A percentile compares a stretch with the other conserved stretches of the same genome.
Conservation (phyloP, 2,113 vertebrate genomes). For the Salvelinus sp. region DNA sequence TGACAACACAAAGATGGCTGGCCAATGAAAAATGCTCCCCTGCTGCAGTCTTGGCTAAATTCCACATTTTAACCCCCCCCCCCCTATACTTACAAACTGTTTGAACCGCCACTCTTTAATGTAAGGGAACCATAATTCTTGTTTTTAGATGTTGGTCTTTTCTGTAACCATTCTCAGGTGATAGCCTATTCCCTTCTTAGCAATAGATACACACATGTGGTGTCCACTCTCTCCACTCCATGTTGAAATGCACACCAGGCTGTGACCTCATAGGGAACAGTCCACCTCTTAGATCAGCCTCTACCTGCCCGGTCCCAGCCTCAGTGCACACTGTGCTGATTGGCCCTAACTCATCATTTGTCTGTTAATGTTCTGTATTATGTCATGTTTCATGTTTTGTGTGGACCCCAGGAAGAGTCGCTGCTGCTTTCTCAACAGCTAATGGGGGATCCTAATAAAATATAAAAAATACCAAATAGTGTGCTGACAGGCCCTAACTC, state of each 20-base stretch:
- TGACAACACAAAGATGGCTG: conserved; percentile 49
- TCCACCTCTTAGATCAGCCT: conserved; percentile 24
- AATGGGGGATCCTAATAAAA: background rate
- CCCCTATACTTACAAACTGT: conserved; percentile 46
- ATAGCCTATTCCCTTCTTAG: conserved; percentile 43
- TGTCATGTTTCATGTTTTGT: conserved; percentile 41
- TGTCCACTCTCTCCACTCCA: conserved; percentile 31
- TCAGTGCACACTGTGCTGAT: conserved; percentile 31
- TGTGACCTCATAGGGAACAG: conserved; percentile 29
- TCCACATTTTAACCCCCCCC: conserved; percentile 38
- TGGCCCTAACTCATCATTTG: conserved; percentile 24
- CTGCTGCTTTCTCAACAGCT: conserved; percentile 4
- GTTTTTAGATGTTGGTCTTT: conserved; percentile 43
- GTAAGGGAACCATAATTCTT: conserved; percentile 48
- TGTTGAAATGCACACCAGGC: conserved; percentile 42
- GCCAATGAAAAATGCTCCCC: conserved; percentile 29
- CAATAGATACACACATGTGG: conserved; percentile 52
- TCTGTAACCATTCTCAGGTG: conserved; percentile 69
- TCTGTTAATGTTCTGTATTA: conserved; percentile 52
- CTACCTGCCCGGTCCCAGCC: conserved; percentile 28
- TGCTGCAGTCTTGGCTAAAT: conserved; percentile 28
- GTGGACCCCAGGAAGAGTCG: conserved; percentile 21
- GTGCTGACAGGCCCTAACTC: no score
- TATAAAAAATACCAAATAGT: no score
- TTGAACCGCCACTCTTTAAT: conserved; percentile 34